Evolutionary conservation across 2,888 invertebrate species (phyloP), one percentile per base, ranked within the genome.

Genomic region (Dicyrtomina minuta): DNA sequence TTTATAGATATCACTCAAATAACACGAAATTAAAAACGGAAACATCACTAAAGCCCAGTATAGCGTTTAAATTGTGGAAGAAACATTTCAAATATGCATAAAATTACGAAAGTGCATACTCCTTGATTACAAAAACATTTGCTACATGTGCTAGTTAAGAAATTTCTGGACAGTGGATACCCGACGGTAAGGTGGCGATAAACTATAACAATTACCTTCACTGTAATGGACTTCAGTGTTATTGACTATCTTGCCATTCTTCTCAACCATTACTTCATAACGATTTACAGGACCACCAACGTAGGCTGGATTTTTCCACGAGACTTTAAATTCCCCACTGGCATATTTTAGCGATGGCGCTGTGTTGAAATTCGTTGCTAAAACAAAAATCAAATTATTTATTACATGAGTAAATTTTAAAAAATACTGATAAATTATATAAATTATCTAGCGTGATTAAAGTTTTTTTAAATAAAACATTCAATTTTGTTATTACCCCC

Each of bases 271-370:
- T n/a, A 89, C 82, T 81, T 88, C 85, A 79, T 88, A 89, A 56
- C 81, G 82, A 73, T 87, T 85, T 0, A 88, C 79, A 20, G 83
- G 83, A 1, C 88, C 88, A 10, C 86, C 86, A 24, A 84, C 82
- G 53, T 79, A 79, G 20, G 77, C 73, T 5, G 88, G 88, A 53
- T 79, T 80, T 3, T 81, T 79, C 88, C 88, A 89, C 43, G 24
- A 27, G 15, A 71, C 33, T 56, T 58, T 49, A 13, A 74, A 62
- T 5, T 46, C 22, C 0, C 68, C 73, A 17, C 66, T 56, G 0
- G 24, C 58, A 64, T 72, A 72, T 1, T 27, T 51, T 1, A 78
- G 59, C 1, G 22, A 4, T 27, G 77, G 77, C 33, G 56, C 62
- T 0, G 15, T 58, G 10, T 12, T 59, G 13, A 76, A 24, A 51